A percentile compares a stretch with the other conserved stretches of the same genome.
Evolutionary conservation across 2,797 vertebrate genomes (phyloP).

Genomic region (Semotilus atromaculatus): DNA sequence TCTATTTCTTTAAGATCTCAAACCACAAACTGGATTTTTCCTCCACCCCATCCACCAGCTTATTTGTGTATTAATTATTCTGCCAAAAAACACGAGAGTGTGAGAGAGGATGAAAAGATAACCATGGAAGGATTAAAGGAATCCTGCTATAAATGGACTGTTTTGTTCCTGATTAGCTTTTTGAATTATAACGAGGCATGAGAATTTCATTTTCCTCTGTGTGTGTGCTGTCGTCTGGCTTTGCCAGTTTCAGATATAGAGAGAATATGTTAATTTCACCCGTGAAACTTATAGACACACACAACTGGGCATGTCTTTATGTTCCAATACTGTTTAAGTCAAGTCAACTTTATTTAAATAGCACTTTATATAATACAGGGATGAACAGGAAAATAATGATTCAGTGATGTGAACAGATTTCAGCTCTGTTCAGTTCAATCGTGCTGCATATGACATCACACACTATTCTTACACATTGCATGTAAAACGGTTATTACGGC

Average conservation of each 20-base stretch:
- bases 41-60: neutral
- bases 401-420: neutral
- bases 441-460: neutral
- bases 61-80: slow-evolving; percentile 59
- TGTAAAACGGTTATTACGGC: neutral
- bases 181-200: slow-evolving; percentile 56
- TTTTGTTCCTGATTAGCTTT: slow-evolving; percentile 67
- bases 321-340: neutral
- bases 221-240: slow-evolving; percentile 30
- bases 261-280: neutral
- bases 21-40: neutral
- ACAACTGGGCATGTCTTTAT: neutral
- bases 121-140: slow-evolving; percentile 75
- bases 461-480: neutral
- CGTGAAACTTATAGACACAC: neutral
- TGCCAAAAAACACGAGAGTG: slow-evolving; percentile 77
- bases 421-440: neutral
- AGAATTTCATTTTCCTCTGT: slow-evolving; percentile 49
- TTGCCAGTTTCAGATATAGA: neutral
- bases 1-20: slow-evolving; percentile 10
- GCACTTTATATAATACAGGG: neutral
- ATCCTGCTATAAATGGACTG: slow-evolving; percentile 72
- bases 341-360: neutral
- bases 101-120: slow-evolving; percentile 72
- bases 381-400: neutral